A percentile compares a stretch with the other conserved stretches of the same genome.
Evolutionary conservation across 2,113 vertebrate genomes (phyloP).

Genomic region (Boulengeromyrus knoepffleri): DNA sequence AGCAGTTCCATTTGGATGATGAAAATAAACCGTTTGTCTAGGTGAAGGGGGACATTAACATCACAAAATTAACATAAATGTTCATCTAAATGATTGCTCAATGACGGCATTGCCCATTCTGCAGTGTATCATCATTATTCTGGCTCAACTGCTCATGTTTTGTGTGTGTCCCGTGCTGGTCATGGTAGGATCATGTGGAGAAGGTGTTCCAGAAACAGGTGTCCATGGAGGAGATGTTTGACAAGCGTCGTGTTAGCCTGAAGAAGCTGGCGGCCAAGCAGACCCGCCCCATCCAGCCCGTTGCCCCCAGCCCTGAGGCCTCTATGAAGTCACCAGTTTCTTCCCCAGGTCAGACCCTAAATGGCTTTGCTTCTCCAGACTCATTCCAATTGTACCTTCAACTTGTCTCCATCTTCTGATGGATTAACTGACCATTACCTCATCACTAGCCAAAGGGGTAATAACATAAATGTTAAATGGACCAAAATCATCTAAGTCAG

Average conservation of each 20-base stretch:
- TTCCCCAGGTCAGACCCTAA: constrained; percentile 63
- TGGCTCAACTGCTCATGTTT: background rate
- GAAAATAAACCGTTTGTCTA: background rate
- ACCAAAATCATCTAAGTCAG: background rate
- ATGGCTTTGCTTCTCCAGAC: no score
- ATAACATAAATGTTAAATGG: background rate
- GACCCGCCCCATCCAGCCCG: constrained; percentile 86
- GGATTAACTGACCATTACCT: background rate
- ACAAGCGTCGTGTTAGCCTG: constrained; percentile 84
- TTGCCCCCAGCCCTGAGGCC: constrained; percentile 91
- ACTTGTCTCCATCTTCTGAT: constrained; percentile 25
- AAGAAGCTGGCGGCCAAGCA: constrained; percentile 95
- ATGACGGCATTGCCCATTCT: background rate
- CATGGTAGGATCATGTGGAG: constrained; percentile 76
- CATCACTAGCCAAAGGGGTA: background rate
- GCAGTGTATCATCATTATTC: background rate
- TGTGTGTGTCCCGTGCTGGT: background rate
- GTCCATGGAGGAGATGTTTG: constrained; percentile 91
- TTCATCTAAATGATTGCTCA: background rate
- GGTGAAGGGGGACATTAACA: background rate
- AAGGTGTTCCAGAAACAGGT: constrained; percentile 85
- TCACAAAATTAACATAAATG: background rate
- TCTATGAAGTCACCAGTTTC: constrained; percentile 77
- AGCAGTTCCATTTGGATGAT: background rate
- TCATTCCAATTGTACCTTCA: background rate